Evolutionary conservation across 2,888 invertebrate species (phyloP).

Genomic region (Elegia similella): DNA sequence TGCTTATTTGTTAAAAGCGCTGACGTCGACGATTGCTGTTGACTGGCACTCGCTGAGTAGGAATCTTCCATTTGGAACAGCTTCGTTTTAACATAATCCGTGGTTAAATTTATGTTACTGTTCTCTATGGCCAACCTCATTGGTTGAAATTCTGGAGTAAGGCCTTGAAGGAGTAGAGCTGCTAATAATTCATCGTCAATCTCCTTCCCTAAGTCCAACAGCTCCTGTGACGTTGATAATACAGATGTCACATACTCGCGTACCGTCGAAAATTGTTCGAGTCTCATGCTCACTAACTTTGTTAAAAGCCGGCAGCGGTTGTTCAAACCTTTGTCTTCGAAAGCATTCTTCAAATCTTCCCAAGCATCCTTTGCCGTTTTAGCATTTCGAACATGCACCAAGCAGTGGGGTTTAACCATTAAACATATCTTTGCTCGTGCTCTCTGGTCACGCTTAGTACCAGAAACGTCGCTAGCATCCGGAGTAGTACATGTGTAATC

Average conservation of each 20-base stretch:
- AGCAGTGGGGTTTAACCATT: background rate
- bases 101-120: background rate
- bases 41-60: too few relatives aligned
- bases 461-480: background rate
- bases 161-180: background rate
- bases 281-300: background rate
- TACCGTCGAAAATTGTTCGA: background rate
- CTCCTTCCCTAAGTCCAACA: background rate
- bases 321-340: background rate
- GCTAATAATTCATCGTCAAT: too few relatives aligned
- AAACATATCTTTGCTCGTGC: background rate
- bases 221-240: background rate
- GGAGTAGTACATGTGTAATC: background rate
- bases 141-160: background rate
- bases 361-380: background rate
- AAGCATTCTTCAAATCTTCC: background rate
- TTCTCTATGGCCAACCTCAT: background rate
- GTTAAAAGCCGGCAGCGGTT: background rate
- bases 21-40: too few relatives aligned
- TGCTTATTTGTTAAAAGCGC: too few relatives aligned
- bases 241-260: background rate
- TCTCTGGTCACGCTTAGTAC: background rate
- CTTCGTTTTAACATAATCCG: background rate
- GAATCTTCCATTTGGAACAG: background rate
- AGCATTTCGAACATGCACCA: background rate